Base-by-base conservation (phyloP, 64 coral and sea anemone species). In the Pocillopora damicornis region DNA sequence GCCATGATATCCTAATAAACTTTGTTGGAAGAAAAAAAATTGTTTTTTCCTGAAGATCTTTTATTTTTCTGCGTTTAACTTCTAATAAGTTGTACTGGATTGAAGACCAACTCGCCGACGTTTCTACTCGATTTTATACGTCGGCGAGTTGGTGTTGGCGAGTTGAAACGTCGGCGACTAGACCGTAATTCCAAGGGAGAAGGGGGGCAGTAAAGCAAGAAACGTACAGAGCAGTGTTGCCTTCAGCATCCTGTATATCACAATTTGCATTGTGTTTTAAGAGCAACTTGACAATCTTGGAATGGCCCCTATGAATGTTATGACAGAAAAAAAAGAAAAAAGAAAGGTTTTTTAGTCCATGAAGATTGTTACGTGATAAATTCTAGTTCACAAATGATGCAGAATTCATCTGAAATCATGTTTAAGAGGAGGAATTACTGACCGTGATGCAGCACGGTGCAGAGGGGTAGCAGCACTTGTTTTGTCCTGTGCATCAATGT, bases 371-470 rank as follows among this genome's bases (percentile, higher is more conserved):
- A 51, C 42, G 42, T 51, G 42, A 51, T 51, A 51, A 51, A 51
- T 51, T 51, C 42, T 51, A 51, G 42, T 51, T 51, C 42, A 51
- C 2, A 51, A 51, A 51, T 51, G 3, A 51, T 4, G 42, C 42
- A 51, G 42, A 51, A 51, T 51, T 51, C 42, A 51, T 51, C 42
- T 51, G 2, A 51, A 51, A 51, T 51, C 42, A 51, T 51, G 42
- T 51, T 51, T 51, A 51, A 51, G 22, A 4, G 25, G 35, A 4
- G 15, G 35, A 30, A 45, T 57, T 76, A 30, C 59, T 20, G n/a
- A 95, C 97, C 93, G 90, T 59, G 97, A 99, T 60, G 93, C 97
- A 86, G 97, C 97, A 18, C 97, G 89, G 61, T 99, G 97, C 13
- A 99, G 65, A 15, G 97, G 97, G 73, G 93, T 92, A 57, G 90